Base-by-base conservation (phyloP, 2,113 vertebrate species). In the Lepisosteus oculatus region DNA sequence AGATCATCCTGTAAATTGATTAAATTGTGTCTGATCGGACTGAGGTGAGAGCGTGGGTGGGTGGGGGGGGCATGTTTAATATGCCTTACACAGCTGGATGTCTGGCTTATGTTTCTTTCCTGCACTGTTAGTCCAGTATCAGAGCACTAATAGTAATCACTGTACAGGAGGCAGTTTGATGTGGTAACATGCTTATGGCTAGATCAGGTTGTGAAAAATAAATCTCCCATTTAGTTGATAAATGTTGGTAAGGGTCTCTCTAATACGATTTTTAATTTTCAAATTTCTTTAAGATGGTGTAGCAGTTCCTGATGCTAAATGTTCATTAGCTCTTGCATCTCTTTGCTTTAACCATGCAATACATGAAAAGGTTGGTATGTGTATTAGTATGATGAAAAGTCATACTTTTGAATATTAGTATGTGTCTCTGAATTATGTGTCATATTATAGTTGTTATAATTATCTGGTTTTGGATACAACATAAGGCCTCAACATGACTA, bases 171-270 rank as follows among this genome's bases (percentile, higher is more conserved):
- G 56, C n/a, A 59, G 11, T 59, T 4, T 13, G 12, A 13, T 59
- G 1, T n/a, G 11, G 11, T 59, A 59, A 14, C 56, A 12, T 59
- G 56, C 56, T 59, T 14, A 59, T 59, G 56, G 3, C 56, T n/a
- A 29, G 65, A 54, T 67, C n/a, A 67, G 65, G 44, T 9, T 12
- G 14, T 8, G 45, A 11, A 1, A 17, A 29, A 47, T n/a, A 17
- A 67, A 54, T 67, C 45, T 45, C 45, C 65, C 65, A 8, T 67
- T 51, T 54, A 54, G 65, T 51, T 51, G 51, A 67, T 51, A 47
- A 51, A 15, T 14, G n/a, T 45, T 9, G 14, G 44, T 3, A 3
- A n/a, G 44, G 47, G 47, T 8, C 45, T 67, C 8, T 47, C 17
- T 17, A 51, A 51, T 51, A 51, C 2, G 5, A 9, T 51, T 51